Base-by-base conservation (phyloP, 30 jellyfish, hydroid and myxozoan species). In the Rhopilema esculentum region DNA sequence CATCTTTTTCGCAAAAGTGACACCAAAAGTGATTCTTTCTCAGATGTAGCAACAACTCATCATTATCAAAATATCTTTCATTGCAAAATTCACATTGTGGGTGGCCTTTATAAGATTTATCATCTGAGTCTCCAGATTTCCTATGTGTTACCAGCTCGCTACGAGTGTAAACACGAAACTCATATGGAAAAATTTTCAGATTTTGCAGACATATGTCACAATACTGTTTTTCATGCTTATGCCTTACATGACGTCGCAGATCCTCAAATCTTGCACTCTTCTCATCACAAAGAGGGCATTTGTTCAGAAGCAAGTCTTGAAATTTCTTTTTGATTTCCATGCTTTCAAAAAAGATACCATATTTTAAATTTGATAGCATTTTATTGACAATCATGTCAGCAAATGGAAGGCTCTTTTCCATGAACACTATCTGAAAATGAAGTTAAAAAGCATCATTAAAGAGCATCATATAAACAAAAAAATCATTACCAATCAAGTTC, bases 21-120 rank as follows among this genome's bases (percentile, higher is more conserved):
- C 99, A 95, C 99, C 99, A 95, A 76, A 95, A 95, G 52, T 95
- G 99, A 75, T 82, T 90, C 78, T 90, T 90, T 49, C 99, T 89
- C 84, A 95, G 82, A 77, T 95, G 99, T 9, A 69, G 53, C 70
- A 90, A 64, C 66, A 95, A 71, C 27, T 51, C 97, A 75, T 95
- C 99, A 74, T 90, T 90, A 68, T 87, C 99, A 75, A 79, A 80
- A 63, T 80, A 95, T 64, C 99, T 66, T 22, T 95, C 98, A 75
- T 72, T 83, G 92, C 99, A 95, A 33, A 95, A 95, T 21, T 92
- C 86, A 73, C 99, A 95, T 23, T 85, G 93, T 0, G 99, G 99
- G 80, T 95, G 99, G 9, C 99, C 99, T 53, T 94, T 77, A 30
- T 90, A 85, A 33, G 99, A 95, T 53, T 49, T 84, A 26, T 95